These are phyloP conservation scores for Fistularia tabacaria DNA, from an alignment of 2,797 vertebrate genomes.

Conservation along the genomic window DNA sequence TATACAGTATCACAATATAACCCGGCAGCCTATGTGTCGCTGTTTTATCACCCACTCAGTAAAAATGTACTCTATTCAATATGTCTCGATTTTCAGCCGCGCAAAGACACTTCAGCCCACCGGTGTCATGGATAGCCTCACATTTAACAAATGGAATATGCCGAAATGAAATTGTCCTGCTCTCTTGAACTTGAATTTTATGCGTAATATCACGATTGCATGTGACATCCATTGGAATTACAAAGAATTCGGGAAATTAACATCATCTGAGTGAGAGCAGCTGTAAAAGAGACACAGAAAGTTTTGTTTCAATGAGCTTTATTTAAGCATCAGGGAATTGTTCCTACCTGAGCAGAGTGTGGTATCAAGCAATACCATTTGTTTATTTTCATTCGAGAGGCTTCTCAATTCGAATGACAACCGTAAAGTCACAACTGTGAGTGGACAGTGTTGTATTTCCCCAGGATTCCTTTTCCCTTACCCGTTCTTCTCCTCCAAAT, in stretches of 20 bases:
- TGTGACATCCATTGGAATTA: slow-evolving; percentile 25
- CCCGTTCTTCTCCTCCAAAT: no score
- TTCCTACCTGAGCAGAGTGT: slow-evolving; percentile 31
- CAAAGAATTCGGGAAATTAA: slow-evolving; percentile 33
- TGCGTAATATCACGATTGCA: slow-evolving; percentile 29
- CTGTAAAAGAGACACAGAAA: slow-evolving; percentile 44
- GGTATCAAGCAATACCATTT: slow-evolving; percentile 42
- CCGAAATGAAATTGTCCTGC: slow-evolving; percentile 44
- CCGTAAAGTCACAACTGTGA: slow-evolving; percentile 21
- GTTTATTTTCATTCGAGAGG: slow-evolving; percentile 23
- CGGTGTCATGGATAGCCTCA: no score
- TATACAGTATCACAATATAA: no score
- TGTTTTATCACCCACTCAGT: slow-evolving; percentile 29
- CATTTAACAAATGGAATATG: slow-evolving; percentile 30
- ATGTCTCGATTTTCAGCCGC: slow-evolving; percentile 26
- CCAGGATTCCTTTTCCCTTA: not conserved
- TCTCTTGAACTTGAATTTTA: slow-evolving; percentile 29
- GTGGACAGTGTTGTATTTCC: slow-evolving; percentile 5
- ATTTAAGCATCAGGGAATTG: slow-evolving; percentile 36
- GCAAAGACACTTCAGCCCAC: slow-evolving; percentile 16
- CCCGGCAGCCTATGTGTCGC: no score
- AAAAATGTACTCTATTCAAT: slow-evolving; percentile 55
- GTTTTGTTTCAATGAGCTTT: slow-evolving; percentile 23
- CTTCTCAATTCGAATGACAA: slow-evolving; percentile 16
- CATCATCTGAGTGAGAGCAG: slow-evolving; percentile 32